Evolutionary conservation across 2,888 invertebrate genomes (phyloP).

Genomic region (Eucera pruinosa): DNA sequence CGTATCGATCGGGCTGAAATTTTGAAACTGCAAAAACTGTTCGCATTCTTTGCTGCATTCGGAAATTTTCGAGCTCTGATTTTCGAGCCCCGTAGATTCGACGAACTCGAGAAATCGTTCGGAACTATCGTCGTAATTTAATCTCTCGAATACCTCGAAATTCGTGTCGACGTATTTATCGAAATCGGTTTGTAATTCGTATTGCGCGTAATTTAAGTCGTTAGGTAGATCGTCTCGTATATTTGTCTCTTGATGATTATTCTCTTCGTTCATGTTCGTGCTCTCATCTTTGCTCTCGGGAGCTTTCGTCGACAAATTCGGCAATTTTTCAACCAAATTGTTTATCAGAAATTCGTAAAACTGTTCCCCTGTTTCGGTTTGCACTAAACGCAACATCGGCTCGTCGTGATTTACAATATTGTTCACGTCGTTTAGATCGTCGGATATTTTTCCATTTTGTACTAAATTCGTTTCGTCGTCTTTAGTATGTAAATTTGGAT

Average conservation of each 20-base stretch:
- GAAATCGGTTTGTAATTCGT: constrained; percentile 64
- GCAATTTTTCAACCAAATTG: constrained; percentile 71
- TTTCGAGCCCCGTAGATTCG: constrained; percentile 58
- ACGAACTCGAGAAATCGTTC: constrained; percentile 72
- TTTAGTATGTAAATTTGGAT: constrained; percentile 27
- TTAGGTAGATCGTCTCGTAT: constrained; percentile 47
- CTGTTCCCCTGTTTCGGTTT: constrained; percentile 77
- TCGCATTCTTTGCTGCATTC: constrained; percentile 66
- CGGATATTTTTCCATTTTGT: constrained; percentile 12
- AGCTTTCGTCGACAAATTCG: constrained; percentile 26
- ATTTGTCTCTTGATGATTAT: constrained; percentile 34
- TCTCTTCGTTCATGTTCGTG: constrained; percentile 26
- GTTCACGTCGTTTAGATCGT: constrained; percentile 23
- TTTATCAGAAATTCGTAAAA: constrained; percentile 79
- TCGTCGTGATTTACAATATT: constrained; percentile 57
- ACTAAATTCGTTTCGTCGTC: constrained; percentile 21
- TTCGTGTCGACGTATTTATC: constrained; percentile 67
- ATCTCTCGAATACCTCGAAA: constrained; percentile 69
- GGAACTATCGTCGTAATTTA: constrained; percentile 68
- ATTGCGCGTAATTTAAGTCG: constrained; percentile 59
- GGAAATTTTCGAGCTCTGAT: constrained; percentile 43
- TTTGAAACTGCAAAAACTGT: constrained; percentile 76
- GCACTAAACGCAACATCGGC: constrained; percentile 73
- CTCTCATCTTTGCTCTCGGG: constrained; percentile 36
- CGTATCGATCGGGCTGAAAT: constrained; percentile 54